Percentiles rank a stretch among this genome's conserved stretches.
phyloP scores from a whole-genome alignment of 37 sponge, comb jelly and placozoan species.

The Spongia lamella region DNA sequence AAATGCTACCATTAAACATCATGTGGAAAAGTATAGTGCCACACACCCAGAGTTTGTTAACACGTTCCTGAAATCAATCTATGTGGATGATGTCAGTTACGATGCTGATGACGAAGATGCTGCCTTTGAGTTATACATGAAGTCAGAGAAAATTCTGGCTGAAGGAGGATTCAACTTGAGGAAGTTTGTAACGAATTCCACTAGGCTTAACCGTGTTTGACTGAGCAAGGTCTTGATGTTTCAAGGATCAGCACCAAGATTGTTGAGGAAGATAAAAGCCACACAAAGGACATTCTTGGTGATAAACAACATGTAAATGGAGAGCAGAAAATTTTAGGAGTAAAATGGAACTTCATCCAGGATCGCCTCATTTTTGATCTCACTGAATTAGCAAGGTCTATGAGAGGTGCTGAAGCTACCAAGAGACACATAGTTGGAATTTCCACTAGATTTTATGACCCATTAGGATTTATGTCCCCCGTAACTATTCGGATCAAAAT shows the following conservation, averaged over 20 bases:
- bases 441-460: no score
- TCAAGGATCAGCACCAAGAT: no score
- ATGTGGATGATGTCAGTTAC: neutral
- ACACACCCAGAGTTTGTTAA: neutral
- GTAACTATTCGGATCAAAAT: constrained; percentile 8
- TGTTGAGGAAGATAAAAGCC: neutral
- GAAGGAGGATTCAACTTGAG: constrained; percentile 6
- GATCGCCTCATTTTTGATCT: no score
- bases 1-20: neutral
- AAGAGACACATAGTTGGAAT: no score
- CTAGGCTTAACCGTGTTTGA: neutral
- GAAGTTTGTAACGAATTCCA: neutral
- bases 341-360: no score
- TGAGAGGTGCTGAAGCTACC: no score
- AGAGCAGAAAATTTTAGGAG: no score
- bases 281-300: neutral
- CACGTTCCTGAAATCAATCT: neutral
- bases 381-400: no score
- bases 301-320: no score
- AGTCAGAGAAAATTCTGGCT: neutral
- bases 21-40: neutral
- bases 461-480: no score
- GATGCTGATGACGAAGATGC: neutral
- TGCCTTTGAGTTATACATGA: neutral
- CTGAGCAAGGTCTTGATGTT: no score